These are phyloP conservation scores for Columbina picui DNA, from an alignment of 2,113 vertebrate species.

Conservation along the genomic window DNA sequence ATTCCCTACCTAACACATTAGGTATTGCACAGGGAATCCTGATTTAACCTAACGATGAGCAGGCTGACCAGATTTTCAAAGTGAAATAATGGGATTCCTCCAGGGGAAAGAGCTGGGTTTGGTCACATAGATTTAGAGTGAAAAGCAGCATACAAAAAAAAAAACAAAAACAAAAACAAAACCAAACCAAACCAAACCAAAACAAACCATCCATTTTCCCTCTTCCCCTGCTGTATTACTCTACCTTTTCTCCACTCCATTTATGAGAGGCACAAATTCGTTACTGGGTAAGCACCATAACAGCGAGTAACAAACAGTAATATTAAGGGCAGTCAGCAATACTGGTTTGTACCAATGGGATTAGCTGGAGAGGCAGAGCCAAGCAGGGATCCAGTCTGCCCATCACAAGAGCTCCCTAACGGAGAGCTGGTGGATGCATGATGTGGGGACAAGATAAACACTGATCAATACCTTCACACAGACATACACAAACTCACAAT, in stretches of 20 bases:
- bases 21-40: slow-evolving; percentile 37
- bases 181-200: too few species aligned
- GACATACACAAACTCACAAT: neutral
- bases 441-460: fast-evolving
- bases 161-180: too few species aligned
- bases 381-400: neutral
- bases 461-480: fast-evolving
- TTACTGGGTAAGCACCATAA: neutral
- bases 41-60: slow-evolving; percentile 39
- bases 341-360: neutral
- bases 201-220: neutral
- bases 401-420: too few species aligned
- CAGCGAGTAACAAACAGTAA: neutral
- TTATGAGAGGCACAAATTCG: neutral
- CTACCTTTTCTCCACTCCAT: neutral
- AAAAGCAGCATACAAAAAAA: neutral
- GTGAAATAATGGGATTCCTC: slow-evolving; percentile 21
- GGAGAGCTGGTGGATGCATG: neutral
- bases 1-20: slow-evolving; percentile 18
- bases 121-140: neutral
- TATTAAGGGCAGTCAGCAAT: neutral
- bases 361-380: neutral
- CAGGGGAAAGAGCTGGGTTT: neutral
- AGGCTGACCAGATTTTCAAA: slow-evolving; percentile 48
- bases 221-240: neutral